Base-by-base conservation (phyloP, 1,140 invertebrate genomes). In the Heterodera carotae region DNA sequence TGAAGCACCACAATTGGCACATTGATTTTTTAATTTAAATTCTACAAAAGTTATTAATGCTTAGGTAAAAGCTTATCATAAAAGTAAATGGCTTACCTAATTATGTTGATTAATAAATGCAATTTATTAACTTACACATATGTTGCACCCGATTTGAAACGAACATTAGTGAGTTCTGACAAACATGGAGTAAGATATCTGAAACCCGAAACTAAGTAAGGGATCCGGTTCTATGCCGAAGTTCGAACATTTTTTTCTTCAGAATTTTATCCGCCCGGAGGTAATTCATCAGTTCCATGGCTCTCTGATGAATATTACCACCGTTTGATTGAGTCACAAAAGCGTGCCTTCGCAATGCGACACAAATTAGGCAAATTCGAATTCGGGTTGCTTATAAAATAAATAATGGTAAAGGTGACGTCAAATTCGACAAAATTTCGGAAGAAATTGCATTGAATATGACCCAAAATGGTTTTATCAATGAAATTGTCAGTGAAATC, bases 341-440 rank as follows among this genome's bases (percentile, higher is more conserved):
- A 98, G 88, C 94, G 93, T 88, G 93, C 93, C 0, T 98, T 92
- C 86, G 94, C 94, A 0, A 90, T 91, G 72, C 90, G 95, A 77
- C 92, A 92, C 31, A 34, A 71, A 33, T 71, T 84, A 18, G 82
- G 82, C 85, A 83, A 69, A 31, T 29, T 69, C 5, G n/a, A n/a
- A 81, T 70, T 80, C 7, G 31, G n/a, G 27, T 2, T n/a, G 43
- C 43, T 31, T 53, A 34, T 10, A 39, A 81, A 12, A 25, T 18
- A 12, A 48, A 81, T 27, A 83, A 84, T 5, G 90, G 92, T 84
- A 86, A 98, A 31, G 95, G 92, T 0, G 96, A 98, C 89, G 90
- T 90, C n/a, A 89, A 91, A 74, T 94, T 92, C 88, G 90, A 92
- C 34, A 89, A 92, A 86, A 90, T 93, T 33, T 89, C 84, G 53